These are phyloP conservation scores for Choloepus hoffmanni DNA, from an alignment of 2,113 vertebrate genomes.

Conservation along the genomic window DNA sequence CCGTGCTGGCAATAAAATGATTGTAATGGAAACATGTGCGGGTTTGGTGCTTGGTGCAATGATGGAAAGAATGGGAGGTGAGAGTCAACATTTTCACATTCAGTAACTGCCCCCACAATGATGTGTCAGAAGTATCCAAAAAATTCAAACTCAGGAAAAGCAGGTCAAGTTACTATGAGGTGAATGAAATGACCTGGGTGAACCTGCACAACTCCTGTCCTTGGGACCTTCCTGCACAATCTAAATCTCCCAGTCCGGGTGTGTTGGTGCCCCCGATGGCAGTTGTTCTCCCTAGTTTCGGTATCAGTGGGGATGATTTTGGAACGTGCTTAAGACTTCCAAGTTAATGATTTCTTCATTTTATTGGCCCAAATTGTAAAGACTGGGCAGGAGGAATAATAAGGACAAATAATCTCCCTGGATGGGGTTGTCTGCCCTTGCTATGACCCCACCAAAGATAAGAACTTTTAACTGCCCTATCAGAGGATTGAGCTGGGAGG, in stretches of 20 bases:
- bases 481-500: background rate
- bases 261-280: background rate
- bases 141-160: background rate
- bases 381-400: background rate
- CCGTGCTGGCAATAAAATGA: conserved; percentile 95
- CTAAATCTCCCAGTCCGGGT: background rate
- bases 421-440: background rate
- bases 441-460: background rate
- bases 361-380: background rate
- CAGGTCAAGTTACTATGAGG: background rate
- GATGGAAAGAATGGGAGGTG: conserved; percentile 99
- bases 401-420: background rate
- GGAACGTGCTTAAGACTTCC: background rate
- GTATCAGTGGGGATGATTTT: background rate
- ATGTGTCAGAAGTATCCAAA: background rate
- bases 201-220: background rate
- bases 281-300: background rate
- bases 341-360: background rate
- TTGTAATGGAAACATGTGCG: conserved; percentile 96
- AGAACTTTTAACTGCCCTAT: background rate
- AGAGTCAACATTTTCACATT: conserved; percentile 49
- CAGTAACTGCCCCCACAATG: background rate
- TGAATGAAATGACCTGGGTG: background rate
- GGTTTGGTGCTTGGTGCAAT: conserved; percentile 95
- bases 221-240: background rate